Evolutionary conservation across 2,797 vertebrate genomes (phyloP), one percentile per base, ranked within the genome.

Genomic region (Anableps anableps): DNA sequence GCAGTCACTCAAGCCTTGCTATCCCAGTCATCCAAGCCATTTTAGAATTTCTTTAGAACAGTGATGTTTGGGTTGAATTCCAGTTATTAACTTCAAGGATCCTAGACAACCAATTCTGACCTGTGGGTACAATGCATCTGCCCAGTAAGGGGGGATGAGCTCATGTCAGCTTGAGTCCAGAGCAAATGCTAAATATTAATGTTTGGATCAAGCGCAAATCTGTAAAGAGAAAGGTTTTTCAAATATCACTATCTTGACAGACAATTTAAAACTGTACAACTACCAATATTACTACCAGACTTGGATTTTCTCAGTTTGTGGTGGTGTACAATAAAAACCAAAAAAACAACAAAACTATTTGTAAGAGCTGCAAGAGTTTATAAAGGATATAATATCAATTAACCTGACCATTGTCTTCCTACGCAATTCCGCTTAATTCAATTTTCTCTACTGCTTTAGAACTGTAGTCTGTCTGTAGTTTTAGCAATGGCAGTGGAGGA

Each of bases 71-170:
- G 82, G 84, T 72, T 89, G 79, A 93, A 95, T 95, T 95, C 95
- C 92, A 87, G 74, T 92, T 88, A 93, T 93, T 90, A 85, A 92
- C 82, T 80, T 73, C 68, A 77, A 79, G 80, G 75, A 80, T 90
- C 91, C 94, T 78, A 81, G 94, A 94, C 94, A 31, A 95, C 94
- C 83, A 88, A 70, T 88, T 89, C 3, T 94, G 94, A 96, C 94
- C 95, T 83, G 64, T 21, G 78, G 86, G 92, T 90, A 79, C 84
- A 79, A 75, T 34, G n/a, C 73, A 86, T 88, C 77, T 87, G 26
- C 68, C 41, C 41, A 29, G 14, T 47, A 85, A 36, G 78, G 77
- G 81, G 75, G 88, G 87, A 88, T 84, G 80, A 87, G 85, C 77
- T 87, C 79, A 72, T 90, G 93, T 94, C 93, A 94, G 68, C 64